Evolutionary conservation across 2,888 invertebrate genomes (phyloP), one percentile per base, ranked within the genome.

Genomic region (Drosophila demipolita): DNA sequence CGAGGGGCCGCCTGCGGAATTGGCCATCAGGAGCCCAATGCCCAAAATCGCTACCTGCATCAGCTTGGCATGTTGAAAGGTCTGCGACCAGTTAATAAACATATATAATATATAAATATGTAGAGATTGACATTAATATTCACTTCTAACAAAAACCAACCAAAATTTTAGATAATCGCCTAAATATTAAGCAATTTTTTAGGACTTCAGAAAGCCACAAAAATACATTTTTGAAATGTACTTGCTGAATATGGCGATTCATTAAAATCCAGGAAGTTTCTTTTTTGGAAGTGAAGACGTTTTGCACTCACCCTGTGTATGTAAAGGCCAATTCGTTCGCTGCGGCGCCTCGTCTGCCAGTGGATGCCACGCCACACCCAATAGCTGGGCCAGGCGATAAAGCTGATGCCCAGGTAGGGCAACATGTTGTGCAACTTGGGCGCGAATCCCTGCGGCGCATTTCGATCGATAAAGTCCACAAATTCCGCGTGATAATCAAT

Each of bases 41-140:
- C 74, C 54, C 35, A 91, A 55, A 20, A 91, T 84, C 20, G 83
- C 69, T 42, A 91, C 38, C 68, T 91, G 91, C 67, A 91, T 77
- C 2, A 83, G 11, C 61, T 91, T 91, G 33, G 91, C 91, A 29
- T 86, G 88, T 49, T 88, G 83, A 66, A 87, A 89, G 7, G 91
- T 91, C 91, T 91, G 4, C 23, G 9, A 3, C 36, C 11, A 36
- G 15, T n/a, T 15, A 40, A 36, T n/a, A 6, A 32, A n/a, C 7
- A 23, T 52, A n/a, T n/a, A n/a, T n/a, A n/a, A n/a, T n/a, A 45
- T 17, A 9, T 6, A 32, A 8, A 9, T 15, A 1, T 29, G 3
- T 35, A 36, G 3, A 38, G 3, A 35, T 0, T 23, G 29, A n/a
- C 0, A n/a, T 3, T 23, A 23, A 23, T 23, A 23, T 23, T 23